Conservation (phyloP, 2,797 vertebrate genomes). For the Danio aesculapii region DNA sequence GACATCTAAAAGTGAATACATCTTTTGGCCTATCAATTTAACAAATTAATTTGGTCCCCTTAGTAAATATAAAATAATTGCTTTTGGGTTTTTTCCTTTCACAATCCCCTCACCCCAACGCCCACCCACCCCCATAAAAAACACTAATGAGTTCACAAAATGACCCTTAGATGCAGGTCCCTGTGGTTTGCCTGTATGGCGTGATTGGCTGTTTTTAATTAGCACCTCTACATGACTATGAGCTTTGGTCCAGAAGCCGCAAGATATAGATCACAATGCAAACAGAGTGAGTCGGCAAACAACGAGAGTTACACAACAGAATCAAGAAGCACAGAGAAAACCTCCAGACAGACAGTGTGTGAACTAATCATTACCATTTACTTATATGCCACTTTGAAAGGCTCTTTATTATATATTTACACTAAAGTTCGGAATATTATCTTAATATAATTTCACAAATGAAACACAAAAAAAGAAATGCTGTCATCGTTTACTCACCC, state of each 20-base stretch:
- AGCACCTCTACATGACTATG: slow-evolving; percentile 45
- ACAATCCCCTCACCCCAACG: too few relatives aligned
- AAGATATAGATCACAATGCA: not conserved
- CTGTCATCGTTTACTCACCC: too few relatives aligned
- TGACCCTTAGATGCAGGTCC: not conserved
- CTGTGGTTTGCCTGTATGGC: not conserved
- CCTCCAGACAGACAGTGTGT: too few relatives aligned
- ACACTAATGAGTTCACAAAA: not conserved
- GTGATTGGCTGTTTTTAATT: slow-evolving; percentile 55
- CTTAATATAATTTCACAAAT: not conserved
- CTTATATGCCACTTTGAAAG: not conserved
- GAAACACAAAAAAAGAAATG: too few relatives aligned
- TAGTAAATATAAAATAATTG: too few relatives aligned
- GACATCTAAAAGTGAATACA: too few relatives aligned
- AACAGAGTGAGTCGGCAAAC: not conserved
- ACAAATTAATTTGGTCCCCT: too few relatives aligned
- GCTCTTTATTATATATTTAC: not conserved
- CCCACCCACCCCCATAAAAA: too few relatives aligned
- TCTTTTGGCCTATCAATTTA: too few relatives aligned
- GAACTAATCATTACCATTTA: too few relatives aligned
- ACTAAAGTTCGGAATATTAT: not conserved
- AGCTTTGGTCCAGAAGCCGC: not conserved
- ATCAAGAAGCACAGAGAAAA: not conserved
- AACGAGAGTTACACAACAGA: not conserved
- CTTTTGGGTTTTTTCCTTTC: not conserved